Conservation (phyloP, 2,113 vertebrate genomes). For the Haliaeetus leucogaster region DNA sequence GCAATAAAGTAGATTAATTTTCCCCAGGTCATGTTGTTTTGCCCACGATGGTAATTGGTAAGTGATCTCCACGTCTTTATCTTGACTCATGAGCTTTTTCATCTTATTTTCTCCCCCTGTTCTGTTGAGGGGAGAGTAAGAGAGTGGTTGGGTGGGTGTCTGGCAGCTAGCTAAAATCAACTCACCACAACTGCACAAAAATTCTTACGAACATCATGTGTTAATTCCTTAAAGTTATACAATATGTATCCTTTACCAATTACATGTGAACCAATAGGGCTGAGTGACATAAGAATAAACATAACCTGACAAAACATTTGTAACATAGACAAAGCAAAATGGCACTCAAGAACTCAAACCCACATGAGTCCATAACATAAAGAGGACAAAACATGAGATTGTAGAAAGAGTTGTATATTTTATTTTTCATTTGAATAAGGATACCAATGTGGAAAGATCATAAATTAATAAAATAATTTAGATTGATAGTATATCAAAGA, state of each 20-base stretch:
- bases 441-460: background rate
- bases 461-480: background rate
- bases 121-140: too few relatives aligned
- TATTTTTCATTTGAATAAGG: background rate
- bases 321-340: background rate
- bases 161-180: background rate
- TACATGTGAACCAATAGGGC: background rate
- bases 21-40: background rate
- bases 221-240: too few relatives aligned
- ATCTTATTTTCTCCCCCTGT: too few relatives aligned
- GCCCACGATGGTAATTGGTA: background rate
- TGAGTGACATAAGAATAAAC: background rate
- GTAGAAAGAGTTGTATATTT: background rate
- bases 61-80: background rate
- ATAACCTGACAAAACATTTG: background rate
- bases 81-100: background rate
- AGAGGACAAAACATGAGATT: background rate
- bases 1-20: background rate
- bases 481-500: background rate
- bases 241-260: background rate
- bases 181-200: background rate
- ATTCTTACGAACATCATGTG: accelerated
- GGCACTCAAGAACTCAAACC: background rate
- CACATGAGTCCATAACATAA: accelerated
- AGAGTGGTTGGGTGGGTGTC: background rate